These are phyloP conservation scores for Prunella fulvescens DNA, from an alignment of 2,113 vertebrate genomes.

Conservation along the genomic window DNA sequence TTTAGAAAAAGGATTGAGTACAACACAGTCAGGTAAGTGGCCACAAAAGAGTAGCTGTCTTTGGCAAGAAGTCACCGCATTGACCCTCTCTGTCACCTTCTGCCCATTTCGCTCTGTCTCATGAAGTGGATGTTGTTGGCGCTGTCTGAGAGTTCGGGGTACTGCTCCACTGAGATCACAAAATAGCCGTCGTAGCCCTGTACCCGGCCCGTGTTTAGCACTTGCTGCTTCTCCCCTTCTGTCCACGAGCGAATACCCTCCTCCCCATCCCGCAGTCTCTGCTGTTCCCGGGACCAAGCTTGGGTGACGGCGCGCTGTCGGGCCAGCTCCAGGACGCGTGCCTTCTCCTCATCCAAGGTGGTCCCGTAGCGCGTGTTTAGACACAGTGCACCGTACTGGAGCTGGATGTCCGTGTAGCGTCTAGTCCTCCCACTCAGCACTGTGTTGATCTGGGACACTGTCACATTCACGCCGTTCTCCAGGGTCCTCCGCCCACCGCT, in stretches of 20 bases:
- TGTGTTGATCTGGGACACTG: slow-evolving; percentile 93
- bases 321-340: slow-evolving; percentile 88
- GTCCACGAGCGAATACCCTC: slow-evolving; percentile 93
- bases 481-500: slow-evolving; percentile 89
- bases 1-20: slow-evolving; percentile 78
- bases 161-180: slow-evolving; percentile 93
- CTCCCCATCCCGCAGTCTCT: slow-evolving; percentile 93
- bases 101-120: slow-evolving; percentile 99
- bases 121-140: slow-evolving; percentile 97
- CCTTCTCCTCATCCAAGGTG: slow-evolving; percentile 90
- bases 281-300: slow-evolving; percentile 90
- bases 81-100: slow-evolving; percentile 93
- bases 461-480: slow-evolving; percentile 94
- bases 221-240: slow-evolving; percentile 93
- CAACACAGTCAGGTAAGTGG: slow-evolving; percentile 86
- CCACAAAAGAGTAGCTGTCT: slow-evolving; percentile 95
- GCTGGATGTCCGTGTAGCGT: slow-evolving; percentile 93
- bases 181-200: slow-evolving; percentile 96
- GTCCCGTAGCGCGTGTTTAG: slow-evolving; percentile 94
- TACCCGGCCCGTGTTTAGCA: slow-evolving; percentile 87
- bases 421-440: slow-evolving; percentile 90
- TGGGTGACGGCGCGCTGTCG: slow-evolving; percentile 85
- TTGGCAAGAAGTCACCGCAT: slow-evolving; percentile 92
- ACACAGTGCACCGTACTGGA: slow-evolving; percentile 83
- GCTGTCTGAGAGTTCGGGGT: slow-evolving; percentile 96